Percentiles rank a stretch among this genome's conserved stretches.
phyloP scores from a whole-genome alignment of 1,140 invertebrate genomes.

The Cyclina sinensis region DNA sequence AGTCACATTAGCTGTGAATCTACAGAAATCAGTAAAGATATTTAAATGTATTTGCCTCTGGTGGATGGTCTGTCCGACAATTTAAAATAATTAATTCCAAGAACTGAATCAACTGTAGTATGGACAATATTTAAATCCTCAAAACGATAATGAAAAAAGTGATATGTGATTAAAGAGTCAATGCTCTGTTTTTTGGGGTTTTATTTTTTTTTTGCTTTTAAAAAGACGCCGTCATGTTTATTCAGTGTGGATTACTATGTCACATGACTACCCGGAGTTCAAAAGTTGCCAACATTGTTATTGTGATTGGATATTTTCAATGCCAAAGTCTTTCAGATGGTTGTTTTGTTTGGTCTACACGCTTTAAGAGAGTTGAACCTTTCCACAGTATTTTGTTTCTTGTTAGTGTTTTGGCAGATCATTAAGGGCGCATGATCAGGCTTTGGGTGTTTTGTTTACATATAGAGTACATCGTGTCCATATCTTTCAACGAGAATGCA shows the following conservation, averaged over 20 bases:
- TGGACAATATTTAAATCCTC: too few relatives aligned
- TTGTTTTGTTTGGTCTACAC: constrained; percentile 51
- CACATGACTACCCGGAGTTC: neutral
- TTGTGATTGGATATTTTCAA: constrained; percentile 32
- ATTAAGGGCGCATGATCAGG: neutral
- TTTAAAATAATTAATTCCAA: too few relatives aligned
- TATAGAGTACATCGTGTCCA: neutral
- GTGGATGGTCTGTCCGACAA: too few relatives aligned
- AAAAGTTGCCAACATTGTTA: constrained; percentile 38
- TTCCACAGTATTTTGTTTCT: neutral
- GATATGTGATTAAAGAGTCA: too few relatives aligned
- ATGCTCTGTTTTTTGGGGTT: too few relatives aligned
- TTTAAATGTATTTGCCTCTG: too few relatives aligned
- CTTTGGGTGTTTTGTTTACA: neutral
- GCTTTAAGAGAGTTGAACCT: neutral
- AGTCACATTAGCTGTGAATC: too few relatives aligned
- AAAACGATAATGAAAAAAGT: too few relatives aligned
- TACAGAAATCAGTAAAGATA: too few relatives aligned
- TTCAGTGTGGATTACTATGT: neutral
- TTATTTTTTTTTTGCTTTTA: too few relatives aligned
- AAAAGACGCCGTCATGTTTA: too few relatives aligned
- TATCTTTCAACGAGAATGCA: constrained; percentile 8
- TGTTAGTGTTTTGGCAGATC: neutral
- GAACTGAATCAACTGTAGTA: too few relatives aligned
- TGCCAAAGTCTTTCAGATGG: constrained; percentile 52